Conservation (phyloP, 2,113 vertebrate genomes). For the Alosa alosa region DNA sequence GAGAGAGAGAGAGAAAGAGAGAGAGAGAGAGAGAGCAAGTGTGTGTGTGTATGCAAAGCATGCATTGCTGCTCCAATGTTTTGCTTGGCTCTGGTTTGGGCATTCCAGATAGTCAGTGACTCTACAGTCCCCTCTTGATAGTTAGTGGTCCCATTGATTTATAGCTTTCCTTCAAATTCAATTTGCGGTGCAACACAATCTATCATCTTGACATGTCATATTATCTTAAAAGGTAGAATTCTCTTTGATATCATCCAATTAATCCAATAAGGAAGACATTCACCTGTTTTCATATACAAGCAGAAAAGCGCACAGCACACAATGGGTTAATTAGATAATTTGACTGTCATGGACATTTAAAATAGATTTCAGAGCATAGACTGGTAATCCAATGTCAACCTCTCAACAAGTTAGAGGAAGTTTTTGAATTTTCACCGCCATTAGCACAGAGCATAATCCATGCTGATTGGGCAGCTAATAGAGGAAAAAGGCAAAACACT, state of each 20-base stretch:
- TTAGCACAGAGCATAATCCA: neutral
- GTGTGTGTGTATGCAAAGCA: slow-evolving; percentile 35
- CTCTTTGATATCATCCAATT: neutral
- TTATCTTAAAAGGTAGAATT: neutral
- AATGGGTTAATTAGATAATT: neutral
- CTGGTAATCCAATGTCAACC: neutral
- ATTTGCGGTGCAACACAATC: neutral
- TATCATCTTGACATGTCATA: neutral
- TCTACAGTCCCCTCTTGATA: slow-evolving; percentile 50
- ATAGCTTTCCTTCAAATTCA: neutral
- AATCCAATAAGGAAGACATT: neutral
- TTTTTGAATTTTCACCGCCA: neutral
- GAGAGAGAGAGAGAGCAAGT: slow-evolving; percentile 26
- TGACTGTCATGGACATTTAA: neutral
- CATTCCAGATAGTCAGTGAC: slow-evolving; percentile 67
- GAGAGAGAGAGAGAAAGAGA: neutral
- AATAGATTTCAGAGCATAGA: neutral
- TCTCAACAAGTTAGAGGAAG: neutral
- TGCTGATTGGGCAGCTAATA: neutral
- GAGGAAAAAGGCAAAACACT: neutral
- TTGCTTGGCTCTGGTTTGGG: slow-evolving; percentile 61
- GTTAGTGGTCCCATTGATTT: slow-evolving; percentile 7
- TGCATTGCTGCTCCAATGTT: slow-evolving; percentile 61
- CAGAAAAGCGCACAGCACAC: neutral
- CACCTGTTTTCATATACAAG: neutral